phyloP scores from a whole-genome alignment of 1,140 invertebrate genomes.

The Ladona fulva region DNA sequence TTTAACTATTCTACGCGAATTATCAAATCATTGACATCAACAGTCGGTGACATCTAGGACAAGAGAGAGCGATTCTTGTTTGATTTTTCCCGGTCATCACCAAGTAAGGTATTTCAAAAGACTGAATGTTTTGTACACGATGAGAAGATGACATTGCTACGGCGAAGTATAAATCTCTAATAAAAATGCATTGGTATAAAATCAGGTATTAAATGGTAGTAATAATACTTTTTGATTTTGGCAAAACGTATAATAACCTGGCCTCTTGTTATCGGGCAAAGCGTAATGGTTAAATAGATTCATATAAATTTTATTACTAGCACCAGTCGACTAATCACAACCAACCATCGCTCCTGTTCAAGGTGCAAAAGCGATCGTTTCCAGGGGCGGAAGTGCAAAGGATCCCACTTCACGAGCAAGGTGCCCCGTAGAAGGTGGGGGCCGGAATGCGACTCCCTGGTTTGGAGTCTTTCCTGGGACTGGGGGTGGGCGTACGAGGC shows the following conservation, averaged over 20 bases:
- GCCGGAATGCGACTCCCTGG: neutral
- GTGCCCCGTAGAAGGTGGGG: neutral
- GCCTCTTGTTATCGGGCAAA: neutral
- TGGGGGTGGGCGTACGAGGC: neutral
- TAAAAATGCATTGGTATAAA: constrained; percentile 7
- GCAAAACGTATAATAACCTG: constrained; percentile 5
- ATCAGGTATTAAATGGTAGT: neutral
- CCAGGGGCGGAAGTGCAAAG: neutral
- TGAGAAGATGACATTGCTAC: neutral
- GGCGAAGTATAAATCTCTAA: neutral
- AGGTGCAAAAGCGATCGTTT: neutral
- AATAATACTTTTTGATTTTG: constrained; percentile 9
- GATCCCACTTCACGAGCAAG: neutral
- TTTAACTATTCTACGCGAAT: no score
- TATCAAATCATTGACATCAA: no score
- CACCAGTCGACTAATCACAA: constrained; percentile 8
- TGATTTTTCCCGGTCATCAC: neutral
- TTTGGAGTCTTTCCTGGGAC: neutral
- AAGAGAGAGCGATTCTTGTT: no score
- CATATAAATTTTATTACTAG: constrained; percentile 5
- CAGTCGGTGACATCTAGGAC: no score
- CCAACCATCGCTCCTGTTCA: neutral
- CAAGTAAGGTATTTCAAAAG: neutral
- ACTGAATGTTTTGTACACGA: neutral
- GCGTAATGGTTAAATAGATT: constrained; percentile 2